A percentile compares a stretch with the other conserved stretches of the same genome.
phyloP scores from a whole-genome alignment of 2,113 vertebrate species.

The Trinectes maculatus region DNA sequence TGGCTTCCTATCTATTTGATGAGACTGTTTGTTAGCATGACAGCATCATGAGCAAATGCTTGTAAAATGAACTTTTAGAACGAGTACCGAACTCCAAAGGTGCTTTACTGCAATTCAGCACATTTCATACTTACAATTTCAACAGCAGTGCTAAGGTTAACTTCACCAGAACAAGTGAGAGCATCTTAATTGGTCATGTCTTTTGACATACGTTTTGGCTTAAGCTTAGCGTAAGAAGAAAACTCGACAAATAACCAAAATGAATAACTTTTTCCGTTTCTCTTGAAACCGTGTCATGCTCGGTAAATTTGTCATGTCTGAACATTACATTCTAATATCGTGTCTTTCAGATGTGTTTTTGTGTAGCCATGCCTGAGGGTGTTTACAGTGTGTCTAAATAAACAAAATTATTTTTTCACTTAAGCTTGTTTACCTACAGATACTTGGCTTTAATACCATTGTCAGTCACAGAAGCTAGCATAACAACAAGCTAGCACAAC shows the following conservation, averaged over 20 bases:
- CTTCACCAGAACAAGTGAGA: constrained; percentile 2
- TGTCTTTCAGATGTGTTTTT: background rate
- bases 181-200: background rate
- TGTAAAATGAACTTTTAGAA: constrained; percentile 2
- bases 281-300: background rate
- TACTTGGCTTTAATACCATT: background rate
- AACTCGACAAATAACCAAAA: no score
- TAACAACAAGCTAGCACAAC: background rate
- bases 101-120: constrained; percentile 3
- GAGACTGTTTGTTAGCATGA: constrained; percentile 1
- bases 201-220: no score
- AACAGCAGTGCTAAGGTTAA: background rate
- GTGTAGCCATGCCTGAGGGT: background rate
- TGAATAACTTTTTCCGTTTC: background rate
- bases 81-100: background rate
- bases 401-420: constrained; percentile 6
- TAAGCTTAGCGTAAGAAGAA: background rate
- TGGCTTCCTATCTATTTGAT: constrained; percentile 2
- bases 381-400: background rate
- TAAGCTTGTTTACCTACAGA: constrained; percentile 1
- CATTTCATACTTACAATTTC: background rate
- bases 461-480: background rate
- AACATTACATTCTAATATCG: background rate
- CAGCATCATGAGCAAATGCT: background rate
- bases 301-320: background rate